phyloP scores from a whole-genome alignment of 2,113 vertebrate species.

The Eubucco bourcierii region DNA sequence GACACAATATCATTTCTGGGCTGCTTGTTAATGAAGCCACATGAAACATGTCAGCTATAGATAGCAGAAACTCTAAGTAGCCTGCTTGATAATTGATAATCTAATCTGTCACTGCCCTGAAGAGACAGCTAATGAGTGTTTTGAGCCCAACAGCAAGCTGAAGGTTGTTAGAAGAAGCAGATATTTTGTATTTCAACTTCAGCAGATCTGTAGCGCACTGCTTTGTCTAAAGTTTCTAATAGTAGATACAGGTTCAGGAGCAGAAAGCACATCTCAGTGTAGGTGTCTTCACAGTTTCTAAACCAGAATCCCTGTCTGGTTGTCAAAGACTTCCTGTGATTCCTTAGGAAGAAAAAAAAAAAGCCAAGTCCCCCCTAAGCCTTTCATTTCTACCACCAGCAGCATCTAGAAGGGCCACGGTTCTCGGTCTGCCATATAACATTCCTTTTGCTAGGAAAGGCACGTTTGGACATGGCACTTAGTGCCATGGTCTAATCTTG shows the following conservation, averaged over 20 bases:
- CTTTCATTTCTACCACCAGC: neutral
- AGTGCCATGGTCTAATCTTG: too few relatives aligned
- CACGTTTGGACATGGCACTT: too few relatives aligned
- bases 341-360: neutral
- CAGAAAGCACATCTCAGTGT: neutral
- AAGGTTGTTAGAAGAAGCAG: neutral
- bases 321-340: neutral
- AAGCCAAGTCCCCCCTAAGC: neutral
- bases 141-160: neutral
- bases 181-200: neutral
- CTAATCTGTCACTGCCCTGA: neutral
- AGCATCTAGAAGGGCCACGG: neutral
- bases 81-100: constrained; percentile 7
- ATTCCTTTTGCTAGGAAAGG: neutral
- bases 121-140: neutral
- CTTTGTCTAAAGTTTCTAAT: neutral
- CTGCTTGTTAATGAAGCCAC: constrained; percentile 34
- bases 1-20: neutral
- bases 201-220: neutral
- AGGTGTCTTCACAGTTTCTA: neutral
- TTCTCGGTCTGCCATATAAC: neutral
- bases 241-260: neutral
- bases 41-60: constrained; percentile 7
- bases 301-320: neutral
- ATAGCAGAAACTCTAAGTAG: neutral